phyloP scores from a whole-genome alignment of 2,888 invertebrate genomes.

The Drosophila neoperkinsi region DNA sequence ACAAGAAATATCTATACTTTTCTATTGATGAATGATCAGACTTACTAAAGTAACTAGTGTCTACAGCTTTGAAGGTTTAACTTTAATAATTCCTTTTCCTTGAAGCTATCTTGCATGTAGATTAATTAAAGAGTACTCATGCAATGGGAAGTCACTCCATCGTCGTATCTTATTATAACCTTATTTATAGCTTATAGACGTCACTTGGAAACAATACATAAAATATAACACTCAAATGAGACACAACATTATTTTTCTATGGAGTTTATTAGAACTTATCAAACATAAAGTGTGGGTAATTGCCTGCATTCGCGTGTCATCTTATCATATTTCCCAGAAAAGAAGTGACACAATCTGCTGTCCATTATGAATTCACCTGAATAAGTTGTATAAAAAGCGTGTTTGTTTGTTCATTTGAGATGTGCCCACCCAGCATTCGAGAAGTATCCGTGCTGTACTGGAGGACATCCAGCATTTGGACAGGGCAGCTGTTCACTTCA shows the following conservation, averaged over 20 bases:
- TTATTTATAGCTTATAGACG: neutral
- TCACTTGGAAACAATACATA: neutral
- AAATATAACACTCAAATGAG: neutral
- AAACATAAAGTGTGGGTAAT: neutral
- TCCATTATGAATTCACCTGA: constrained; percentile 17
- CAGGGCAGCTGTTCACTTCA: constrained; percentile 18
- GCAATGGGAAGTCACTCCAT: neutral
- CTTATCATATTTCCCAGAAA: neutral
- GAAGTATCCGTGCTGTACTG: constrained; percentile 8
- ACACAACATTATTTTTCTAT: neutral
- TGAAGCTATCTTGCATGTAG: neutral
- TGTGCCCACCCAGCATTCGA: neutral
- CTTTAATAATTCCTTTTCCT: neutral
- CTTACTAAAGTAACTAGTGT: neutral
- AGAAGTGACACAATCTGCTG: constrained; percentile 6
- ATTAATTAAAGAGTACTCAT: neutral
- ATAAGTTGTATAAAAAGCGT: neutral
- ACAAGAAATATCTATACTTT: neutral
- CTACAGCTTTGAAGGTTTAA: neutral
- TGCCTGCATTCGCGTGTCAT: neutral
- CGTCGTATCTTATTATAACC: neutral
- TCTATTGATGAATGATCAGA: neutral
- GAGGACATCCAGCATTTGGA: constrained; percentile 14
- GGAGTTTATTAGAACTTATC: neutral
- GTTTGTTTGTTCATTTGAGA: constrained; percentile 1